Evolutionary conservation across 2,888 invertebrate genomes (phyloP).

Genomic region (Melinaea menophilus): DNA sequence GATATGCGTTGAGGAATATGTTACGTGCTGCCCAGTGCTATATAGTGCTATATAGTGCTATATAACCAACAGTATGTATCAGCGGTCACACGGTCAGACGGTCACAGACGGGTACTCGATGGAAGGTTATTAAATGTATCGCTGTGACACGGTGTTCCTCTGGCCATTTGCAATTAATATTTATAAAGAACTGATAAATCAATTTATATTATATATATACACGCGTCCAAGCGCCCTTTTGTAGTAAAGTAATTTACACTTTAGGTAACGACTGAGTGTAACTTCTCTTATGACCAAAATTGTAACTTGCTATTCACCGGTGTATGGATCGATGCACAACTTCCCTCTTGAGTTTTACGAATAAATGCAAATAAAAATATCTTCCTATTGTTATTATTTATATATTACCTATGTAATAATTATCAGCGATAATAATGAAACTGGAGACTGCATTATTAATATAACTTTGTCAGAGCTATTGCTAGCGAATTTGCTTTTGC

Average conservation of each 20-base stretch:
- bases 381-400: not conserved
- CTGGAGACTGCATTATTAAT: too few relatives aligned
- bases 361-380: conserved; percentile 2
- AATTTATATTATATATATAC: conserved; percentile 38
- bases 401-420: not conserved
- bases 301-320: conserved; percentile 15
- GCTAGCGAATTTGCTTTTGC: too few relatives aligned
- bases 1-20: too few relatives aligned
- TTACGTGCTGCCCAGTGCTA: too few relatives aligned
- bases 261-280: conserved; percentile 20
- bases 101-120: too few relatives aligned
- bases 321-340: conserved; percentile 1
- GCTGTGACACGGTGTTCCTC: not conserved
- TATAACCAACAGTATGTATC: too few relatives aligned
- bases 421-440: not conserved
- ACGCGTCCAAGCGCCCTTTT: conserved; percentile 29
- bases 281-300: conserved; percentile 26
- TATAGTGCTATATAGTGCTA: too few relatives aligned
- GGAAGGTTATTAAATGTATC: too few relatives aligned
- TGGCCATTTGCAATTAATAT: not conserved
- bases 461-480: too few relatives aligned
- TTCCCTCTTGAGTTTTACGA: conserved; percentile 12
- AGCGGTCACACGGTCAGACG: too few relatives aligned
- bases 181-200: conserved; percentile 13
- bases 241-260: conserved; percentile 24